Evolutionary conservation across 2,113 vertebrate species (phyloP).

Genomic region (Lutjanus erythropterus): DNA sequence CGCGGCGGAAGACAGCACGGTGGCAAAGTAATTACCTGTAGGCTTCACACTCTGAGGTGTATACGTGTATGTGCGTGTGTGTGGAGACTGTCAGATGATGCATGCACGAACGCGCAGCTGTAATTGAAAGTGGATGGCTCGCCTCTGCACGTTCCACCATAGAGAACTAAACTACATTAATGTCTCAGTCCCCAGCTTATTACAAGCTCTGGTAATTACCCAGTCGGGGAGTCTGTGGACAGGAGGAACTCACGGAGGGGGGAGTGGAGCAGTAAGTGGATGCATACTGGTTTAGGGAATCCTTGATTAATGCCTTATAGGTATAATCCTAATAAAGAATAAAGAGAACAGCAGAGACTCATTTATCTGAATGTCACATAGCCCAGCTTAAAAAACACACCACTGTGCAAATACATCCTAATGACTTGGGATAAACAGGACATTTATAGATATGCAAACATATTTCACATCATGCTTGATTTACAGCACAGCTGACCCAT

Average conservation of each 20-base stretch:
- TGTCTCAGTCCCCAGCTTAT: slow-evolving; percentile 59
- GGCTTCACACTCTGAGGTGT: slow-evolving; percentile 45
- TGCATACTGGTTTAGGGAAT: slow-evolving; percentile 32
- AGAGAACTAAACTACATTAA: slow-evolving; percentile 64
- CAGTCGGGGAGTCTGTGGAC: slow-evolving; percentile 46
- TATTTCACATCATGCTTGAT: slow-evolving; percentile 20
- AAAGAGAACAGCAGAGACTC: slow-evolving; percentile 28
- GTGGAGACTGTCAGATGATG: slow-evolving; percentile 21
- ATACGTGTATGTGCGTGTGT: slow-evolving; percentile 26
- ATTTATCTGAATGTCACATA: slow-evolving; percentile 57
- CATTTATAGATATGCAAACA: slow-evolving; percentile 29
- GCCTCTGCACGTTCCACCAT: slow-evolving; percentile 31
- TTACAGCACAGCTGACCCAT: slow-evolving; percentile 6
- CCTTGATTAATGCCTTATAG: slow-evolving; percentile 66
- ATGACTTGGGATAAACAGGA: slow-evolving; percentile 11
- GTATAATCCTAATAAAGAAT: slow-evolving; percentile 64
- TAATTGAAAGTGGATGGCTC: slow-evolving; percentile 69
- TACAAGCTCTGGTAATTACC: slow-evolving; percentile 70
- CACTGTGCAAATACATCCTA: slow-evolving; percentile 18
- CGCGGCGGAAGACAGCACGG: slow-evolving; percentile 51
- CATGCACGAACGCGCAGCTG: slow-evolving; percentile 19
- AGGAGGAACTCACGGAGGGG: slow-evolving; percentile 18
- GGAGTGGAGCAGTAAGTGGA: slow-evolving; percentile 18
- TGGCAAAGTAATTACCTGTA: slow-evolving; percentile 74
- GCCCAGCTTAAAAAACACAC: neutral